Percentiles rank a stretch among this genome's conserved stretches.
These are phyloP conservation scores for Dicyrtomina minuta DNA, from an alignment of 2,888 invertebrate genomes.

Conservation along the genomic window DNA sequence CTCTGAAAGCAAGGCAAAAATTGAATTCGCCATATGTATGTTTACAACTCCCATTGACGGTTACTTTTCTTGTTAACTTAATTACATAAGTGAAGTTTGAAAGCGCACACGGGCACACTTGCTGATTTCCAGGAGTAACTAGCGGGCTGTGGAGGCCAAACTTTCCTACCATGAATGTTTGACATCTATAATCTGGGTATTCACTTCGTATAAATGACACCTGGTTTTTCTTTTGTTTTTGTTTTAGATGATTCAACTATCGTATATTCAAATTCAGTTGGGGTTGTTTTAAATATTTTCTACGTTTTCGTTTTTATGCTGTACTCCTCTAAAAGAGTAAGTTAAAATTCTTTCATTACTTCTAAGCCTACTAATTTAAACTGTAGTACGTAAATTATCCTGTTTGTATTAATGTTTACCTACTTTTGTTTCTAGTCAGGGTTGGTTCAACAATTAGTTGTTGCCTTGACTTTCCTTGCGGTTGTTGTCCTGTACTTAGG, in stretches of 20 bases:
- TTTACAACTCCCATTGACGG: no score
- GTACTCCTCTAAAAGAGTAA: conserved; percentile 43
- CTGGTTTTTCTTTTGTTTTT: no score
- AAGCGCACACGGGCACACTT: no score
- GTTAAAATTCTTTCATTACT: conserved; percentile 5
- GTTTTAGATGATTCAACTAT: conserved; percentile 22
- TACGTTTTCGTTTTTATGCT: conserved; percentile 46
- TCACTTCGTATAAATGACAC: no score
- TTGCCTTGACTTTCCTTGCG: conserved; percentile 34
- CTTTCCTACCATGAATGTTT: no score
- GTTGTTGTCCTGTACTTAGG: conserved; percentile 24
- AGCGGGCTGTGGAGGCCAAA: no score
- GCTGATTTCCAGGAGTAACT: no score
- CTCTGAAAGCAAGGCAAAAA: no score
- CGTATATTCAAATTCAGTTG: conserved; percentile 44
- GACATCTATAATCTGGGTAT: no score
- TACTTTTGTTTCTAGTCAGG: conserved; percentile 28
- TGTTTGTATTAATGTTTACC: not conserved
- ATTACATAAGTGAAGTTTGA: no score
- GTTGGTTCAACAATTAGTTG: conserved; percentile 42
- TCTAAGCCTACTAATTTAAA: not conserved
- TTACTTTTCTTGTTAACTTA: no score
- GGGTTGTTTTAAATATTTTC: conserved; percentile 45
- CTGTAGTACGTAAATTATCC: not conserved
- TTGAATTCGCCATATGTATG: no score